phyloP scores from a whole-genome alignment of 1,140 invertebrate species.

The Samia ricini region DNA sequence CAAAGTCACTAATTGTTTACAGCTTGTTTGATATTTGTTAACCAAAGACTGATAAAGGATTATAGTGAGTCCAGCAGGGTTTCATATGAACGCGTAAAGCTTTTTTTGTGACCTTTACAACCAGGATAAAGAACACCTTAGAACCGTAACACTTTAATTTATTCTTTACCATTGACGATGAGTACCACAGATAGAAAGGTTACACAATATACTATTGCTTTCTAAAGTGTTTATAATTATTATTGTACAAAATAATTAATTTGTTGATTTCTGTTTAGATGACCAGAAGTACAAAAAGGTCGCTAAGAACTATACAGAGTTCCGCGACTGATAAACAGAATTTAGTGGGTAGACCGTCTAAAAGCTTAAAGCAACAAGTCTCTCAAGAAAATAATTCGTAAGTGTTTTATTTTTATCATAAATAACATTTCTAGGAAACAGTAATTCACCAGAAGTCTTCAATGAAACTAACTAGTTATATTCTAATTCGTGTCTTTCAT shows the following conservation, averaged over 20 bases:
- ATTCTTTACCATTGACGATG: conserved; percentile 18
- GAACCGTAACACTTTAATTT: neutral
- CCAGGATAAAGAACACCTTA: too few species aligned
- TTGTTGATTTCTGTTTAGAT: conserved; percentile 24
- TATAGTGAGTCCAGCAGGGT: too few species aligned
- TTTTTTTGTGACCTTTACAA: too few species aligned
- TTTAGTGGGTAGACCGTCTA: conserved; percentile 78
- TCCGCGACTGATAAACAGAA: conserved; percentile 82
- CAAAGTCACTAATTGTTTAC: too few species aligned
- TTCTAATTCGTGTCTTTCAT: too few species aligned
- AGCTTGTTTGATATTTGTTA: too few species aligned
- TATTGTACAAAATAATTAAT: conserved; percentile 14
- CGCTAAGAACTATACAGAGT: conserved; percentile 81
- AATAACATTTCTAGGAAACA: too few species aligned
- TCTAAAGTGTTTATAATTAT: conserved; percentile 9
- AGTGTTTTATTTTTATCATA: too few species aligned
- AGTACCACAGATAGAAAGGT: conserved; percentile 31
- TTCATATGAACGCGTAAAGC: too few species aligned
- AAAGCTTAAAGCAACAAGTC: conserved; percentile 66
- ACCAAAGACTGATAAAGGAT: too few species aligned
- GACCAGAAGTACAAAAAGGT: conserved; percentile 71
- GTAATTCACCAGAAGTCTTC: too few species aligned
- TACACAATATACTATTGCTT: neutral
- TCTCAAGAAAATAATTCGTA: conserved; percentile 50
- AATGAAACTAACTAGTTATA: too few species aligned